These are phyloP conservation scores for Ceyx cyanopectus DNA, from an alignment of 2,113 vertebrate genomes.

Conservation along the genomic window DNA sequence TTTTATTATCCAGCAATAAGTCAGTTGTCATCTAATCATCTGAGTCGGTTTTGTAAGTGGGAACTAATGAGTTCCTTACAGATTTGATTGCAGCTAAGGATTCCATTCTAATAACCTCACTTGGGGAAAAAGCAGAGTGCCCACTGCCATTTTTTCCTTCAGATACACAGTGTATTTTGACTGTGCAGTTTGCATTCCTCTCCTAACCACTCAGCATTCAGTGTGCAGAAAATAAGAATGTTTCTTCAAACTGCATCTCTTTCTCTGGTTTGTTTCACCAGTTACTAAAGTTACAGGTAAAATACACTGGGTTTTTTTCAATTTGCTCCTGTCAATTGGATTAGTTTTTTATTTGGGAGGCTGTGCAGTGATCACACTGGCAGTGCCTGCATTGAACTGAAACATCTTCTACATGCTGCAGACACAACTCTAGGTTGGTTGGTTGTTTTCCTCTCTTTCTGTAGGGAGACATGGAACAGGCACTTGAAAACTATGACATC, in stretches of 20 bases:
- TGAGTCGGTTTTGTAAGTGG: neutral
- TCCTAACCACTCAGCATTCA: neutral
- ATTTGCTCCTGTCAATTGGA: neutral
- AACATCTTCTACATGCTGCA: neutral
- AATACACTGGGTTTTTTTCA: neutral
- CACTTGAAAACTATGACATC: conserved; percentile 93
- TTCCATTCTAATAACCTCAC: neutral
- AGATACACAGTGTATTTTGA: neutral
- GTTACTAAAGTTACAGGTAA: neutral
- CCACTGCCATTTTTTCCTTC: neutral
- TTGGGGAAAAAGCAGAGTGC: neutral
- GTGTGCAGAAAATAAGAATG: neutral
- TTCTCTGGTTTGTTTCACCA: neutral
- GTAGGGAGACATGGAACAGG: conserved; percentile 97
- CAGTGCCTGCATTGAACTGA: neutral
- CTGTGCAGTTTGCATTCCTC: neutral
- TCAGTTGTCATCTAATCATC: neutral
- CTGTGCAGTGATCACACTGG: neutral
- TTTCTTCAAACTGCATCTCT: neutral
- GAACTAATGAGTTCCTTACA: neutral
- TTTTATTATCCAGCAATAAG: neutral
- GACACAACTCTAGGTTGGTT: neutral
- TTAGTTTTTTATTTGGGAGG: neutral
- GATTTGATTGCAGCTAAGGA: neutral
- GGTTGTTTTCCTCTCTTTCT: neutral